Conservation (phyloP, 2,888 invertebrate genomes). For the Amphiduros pacificus region DNA sequence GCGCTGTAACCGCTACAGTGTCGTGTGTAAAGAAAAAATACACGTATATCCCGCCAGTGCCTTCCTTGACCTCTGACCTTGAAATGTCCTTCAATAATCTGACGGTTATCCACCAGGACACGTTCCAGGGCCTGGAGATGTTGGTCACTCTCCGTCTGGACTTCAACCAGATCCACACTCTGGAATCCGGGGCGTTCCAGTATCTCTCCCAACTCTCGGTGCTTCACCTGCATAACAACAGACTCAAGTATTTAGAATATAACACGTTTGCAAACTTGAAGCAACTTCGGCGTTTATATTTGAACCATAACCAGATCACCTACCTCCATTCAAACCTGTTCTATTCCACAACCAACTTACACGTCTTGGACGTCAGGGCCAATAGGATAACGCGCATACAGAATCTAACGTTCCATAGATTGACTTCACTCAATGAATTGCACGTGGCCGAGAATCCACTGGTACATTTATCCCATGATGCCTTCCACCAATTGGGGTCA, state of each 20-base stretch:
- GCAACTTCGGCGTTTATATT: neutral
- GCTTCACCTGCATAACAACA: conserved; percentile 9
- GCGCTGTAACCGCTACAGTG: no score
- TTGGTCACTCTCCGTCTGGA: conserved; percentile 2
- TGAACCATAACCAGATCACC: conserved; percentile 2
- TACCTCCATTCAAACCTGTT: neutral
- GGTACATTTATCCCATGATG: neutral
- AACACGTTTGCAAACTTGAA: neutral
- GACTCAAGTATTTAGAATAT: neutral
- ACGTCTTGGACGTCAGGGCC: neutral
- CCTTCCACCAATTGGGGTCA: neutral
- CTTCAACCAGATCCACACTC: neutral
- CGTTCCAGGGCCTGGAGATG: neutral
- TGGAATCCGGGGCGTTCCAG: conserved; percentile 3
- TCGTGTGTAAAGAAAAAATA: conserved; percentile 3
- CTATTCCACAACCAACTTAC: neutral
- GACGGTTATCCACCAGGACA: neutral
- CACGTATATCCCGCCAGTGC: neutral
- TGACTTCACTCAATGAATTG: neutral
- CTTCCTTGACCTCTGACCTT: neutral
- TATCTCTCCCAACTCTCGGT: neutral
- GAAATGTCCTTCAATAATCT: conserved; percentile 10
- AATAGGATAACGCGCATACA: neutral
- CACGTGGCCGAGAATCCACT: conserved; percentile 5
- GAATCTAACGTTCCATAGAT: neutral